Percentiles rank a stretch among this genome's conserved stretches.
Evolutionary conservation across 2,113 vertebrate species (phyloP).

Genomic region (Candoia aspera): DNA sequence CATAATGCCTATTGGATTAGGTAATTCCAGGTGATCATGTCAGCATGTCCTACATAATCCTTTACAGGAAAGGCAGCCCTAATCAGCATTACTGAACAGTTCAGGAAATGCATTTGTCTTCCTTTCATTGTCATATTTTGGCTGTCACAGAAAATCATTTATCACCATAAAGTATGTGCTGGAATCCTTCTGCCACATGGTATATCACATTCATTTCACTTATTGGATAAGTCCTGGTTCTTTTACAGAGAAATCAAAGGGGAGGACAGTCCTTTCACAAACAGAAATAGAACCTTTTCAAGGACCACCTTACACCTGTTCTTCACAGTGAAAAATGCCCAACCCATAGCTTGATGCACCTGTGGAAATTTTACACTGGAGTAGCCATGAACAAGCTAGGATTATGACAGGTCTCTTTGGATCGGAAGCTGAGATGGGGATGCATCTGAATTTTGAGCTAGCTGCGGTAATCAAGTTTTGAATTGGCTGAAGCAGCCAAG

Average conservation of each 20-base stretch:
- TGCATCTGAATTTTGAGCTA: neutral
- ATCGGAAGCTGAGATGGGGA: neutral
- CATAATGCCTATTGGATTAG: conserved; percentile 60
- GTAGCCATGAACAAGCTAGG: neutral
- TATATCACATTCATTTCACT: conserved; percentile 53
- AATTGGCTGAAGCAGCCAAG: neutral
- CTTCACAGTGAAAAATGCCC: neutral
- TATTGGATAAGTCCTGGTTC: conserved; percentile 41
- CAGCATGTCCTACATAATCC: conserved; percentile 54
- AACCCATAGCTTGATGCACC: neutral
- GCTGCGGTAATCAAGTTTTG: neutral
- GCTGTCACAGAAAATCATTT: conserved; percentile 56
- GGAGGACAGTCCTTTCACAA: neutral
- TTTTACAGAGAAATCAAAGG: conserved; percentile 41
- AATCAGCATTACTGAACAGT: conserved; percentile 37
- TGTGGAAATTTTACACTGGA: neutral
- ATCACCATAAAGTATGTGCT: conserved; percentile 51
- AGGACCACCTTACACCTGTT: neutral
- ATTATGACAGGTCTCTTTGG: neutral
- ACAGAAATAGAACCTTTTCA: conserved; percentile 35
- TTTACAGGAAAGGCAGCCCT: conserved; percentile 46
- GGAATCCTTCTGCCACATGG: conserved; percentile 41
- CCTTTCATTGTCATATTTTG: conserved; percentile 53
- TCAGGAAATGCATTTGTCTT: conserved; percentile 58
- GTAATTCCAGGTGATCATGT: conserved; percentile 63